Base-by-base conservation (phyloP, 1,140 invertebrate genomes). In the Papilio helenus region DNA sequence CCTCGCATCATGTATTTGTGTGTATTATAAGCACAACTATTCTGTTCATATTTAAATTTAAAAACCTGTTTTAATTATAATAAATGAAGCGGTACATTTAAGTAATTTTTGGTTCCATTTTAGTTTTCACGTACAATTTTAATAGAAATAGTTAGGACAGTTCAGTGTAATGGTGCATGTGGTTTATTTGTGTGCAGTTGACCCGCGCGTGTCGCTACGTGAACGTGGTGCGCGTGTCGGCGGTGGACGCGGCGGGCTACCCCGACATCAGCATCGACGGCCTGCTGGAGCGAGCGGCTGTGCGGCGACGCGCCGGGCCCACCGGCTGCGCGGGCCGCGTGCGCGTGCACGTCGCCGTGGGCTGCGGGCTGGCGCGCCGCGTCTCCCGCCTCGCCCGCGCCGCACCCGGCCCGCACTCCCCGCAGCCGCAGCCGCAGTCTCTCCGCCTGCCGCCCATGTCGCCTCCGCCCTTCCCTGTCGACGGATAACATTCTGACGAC, bases 261-360 rank as follows among this genome's bases (percentile, higher is more conserved):
- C 20, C 46, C 12, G 73, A 76, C 29, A 42, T 73, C 18, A 44
- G 34, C 34, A 46, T 73, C 23, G 73, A 76, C 73, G 73, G 44
- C 20, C 26, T 76, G 46, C 73, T 76, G 46, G 20, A 76, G 73
- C 73, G 73, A 16, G 73, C 73, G 73, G 44, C 73, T 16, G 72
- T 73, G 72, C 72, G 72, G 49, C 73, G 73, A 1, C 73, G 46
- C 14, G 73, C 73, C 26, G 72, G 72, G 0, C 34, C 72, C 34
- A 14, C 39, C 20, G 72, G 42, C 23, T 72, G 71, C 34, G 29
- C 34, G 18, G 71, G 71, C 18, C 71, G 71, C 29, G 71, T 42
- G 34, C 71, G 18, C 14, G 71, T 72, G 34, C 71, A 42, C 34
- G 71, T 72, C 5, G 29, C n/a, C 5, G 29, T 72, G 18, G 71